These are phyloP conservation scores for Mastacembelus armatus DNA, from an alignment of 2,797 vertebrate species.

Conservation along the genomic window DNA sequence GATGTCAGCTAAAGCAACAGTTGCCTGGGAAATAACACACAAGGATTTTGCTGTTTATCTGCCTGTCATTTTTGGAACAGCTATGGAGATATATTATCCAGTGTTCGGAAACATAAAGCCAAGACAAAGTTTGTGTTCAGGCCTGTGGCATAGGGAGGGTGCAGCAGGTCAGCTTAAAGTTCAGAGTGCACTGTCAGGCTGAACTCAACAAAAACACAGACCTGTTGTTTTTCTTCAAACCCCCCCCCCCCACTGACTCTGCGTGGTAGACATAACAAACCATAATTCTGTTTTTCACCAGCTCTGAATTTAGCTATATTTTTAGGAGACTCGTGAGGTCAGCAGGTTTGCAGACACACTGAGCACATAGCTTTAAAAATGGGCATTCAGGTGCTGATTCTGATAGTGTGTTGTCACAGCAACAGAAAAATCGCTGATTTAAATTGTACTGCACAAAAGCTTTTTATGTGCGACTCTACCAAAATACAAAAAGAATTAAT, in stretches of 20 bases:
- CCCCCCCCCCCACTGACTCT: not conserved
- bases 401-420: conserved; percentile 64
- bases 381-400: conserved; percentile 23
- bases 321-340: conserved; percentile 34
- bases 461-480: too few species aligned
- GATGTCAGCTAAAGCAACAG: not conserved
- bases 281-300: conserved; percentile 23
- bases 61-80: not conserved
- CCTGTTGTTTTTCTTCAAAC: conserved; percentile 32
- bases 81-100: not conserved
- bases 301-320: conserved; percentile 18
- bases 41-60: not conserved
- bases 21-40: not conserved
- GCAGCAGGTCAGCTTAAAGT: conserved; percentile 31
- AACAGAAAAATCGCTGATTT: conserved; percentile 41
- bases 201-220: conserved; percentile 26
- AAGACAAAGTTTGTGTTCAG: conserved; percentile 14
- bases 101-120: not conserved
- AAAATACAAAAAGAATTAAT: too few species aligned
- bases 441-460: conserved; percentile 40
- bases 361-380: conserved; percentile 47
- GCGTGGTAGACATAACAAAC: conserved; percentile 38
- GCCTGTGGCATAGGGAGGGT: not conserved
- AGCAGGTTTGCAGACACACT: conserved; percentile 44
- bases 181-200: conserved; percentile 25